These are phyloP conservation scores for Dolichoris vasculosae DNA, from an alignment of 1,140 invertebrate genomes.

Conservation along the genomic window DNA sequence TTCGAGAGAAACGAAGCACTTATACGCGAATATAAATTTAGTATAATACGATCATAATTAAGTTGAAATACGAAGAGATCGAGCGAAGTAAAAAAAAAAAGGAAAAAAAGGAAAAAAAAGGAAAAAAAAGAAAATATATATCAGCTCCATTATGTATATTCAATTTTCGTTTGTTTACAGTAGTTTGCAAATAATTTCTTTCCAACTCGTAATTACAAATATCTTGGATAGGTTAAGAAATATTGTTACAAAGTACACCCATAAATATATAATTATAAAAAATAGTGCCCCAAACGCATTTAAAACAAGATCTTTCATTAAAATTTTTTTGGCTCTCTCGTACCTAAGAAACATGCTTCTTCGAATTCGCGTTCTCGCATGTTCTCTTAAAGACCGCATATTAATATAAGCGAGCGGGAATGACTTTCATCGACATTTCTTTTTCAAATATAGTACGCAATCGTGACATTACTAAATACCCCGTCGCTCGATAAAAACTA, in stretches of 20 bases:
- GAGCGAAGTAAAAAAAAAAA: background rate
- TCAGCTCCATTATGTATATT: background rate
- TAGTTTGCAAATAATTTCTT: background rate
- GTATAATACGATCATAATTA: conserved; percentile 3
- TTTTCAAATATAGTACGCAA: conserved; percentile 30
- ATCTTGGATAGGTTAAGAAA: background rate
- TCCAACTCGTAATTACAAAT: background rate
- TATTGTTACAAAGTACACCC: background rate
- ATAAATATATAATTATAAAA: background rate
- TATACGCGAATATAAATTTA: background rate
- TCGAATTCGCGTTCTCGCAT: background rate
- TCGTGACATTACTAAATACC: conserved; percentile 13
- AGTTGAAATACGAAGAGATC: background rate
- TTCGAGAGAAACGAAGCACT: background rate
- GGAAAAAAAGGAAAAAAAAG: too few relatives aligned
- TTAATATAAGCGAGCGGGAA: background rate
- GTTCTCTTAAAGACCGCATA: background rate
- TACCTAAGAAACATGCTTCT: background rate
- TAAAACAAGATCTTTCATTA: background rate
- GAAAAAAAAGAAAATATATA: too few relatives aligned
- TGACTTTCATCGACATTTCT: conserved; percentile 24
- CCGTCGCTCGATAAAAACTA: background rate
- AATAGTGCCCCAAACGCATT: background rate
- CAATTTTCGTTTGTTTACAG: background rate
- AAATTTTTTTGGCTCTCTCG: background rate